Evolutionary conservation across 2,888 invertebrate genomes (phyloP).

Genomic region (Noctua fimbriata): DNA sequence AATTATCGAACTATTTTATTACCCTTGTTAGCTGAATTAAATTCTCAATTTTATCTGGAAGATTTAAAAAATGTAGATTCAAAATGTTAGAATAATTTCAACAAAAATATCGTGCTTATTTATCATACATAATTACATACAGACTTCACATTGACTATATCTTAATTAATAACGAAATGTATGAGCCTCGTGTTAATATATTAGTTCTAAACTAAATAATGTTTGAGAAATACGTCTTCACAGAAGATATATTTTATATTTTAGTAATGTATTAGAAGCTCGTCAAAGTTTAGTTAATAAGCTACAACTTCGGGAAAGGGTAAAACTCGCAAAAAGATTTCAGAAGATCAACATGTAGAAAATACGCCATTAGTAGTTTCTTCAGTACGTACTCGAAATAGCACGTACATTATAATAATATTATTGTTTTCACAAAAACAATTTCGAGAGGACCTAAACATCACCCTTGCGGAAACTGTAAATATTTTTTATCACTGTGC

Average conservation of each 20-base stretch:
- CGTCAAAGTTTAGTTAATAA: slow-evolving; percentile 52
- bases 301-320: slow-evolving; percentile 46
- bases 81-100: slow-evolving; percentile 8
- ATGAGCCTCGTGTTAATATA: slow-evolving; percentile 80
- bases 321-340: slow-evolving; percentile 4
- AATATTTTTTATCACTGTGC: neutral
- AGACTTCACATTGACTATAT: slow-evolving; percentile 50
- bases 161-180: slow-evolving; percentile 61
- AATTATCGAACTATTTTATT: neutral
- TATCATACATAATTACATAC: slow-evolving; percentile 32
- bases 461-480: neutral
- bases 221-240: slow-evolving; percentile 73
- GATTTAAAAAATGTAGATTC: neutral
- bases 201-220: slow-evolving; percentile 66
- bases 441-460: neutral
- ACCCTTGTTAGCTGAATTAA: neutral
- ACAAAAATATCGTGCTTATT: slow-evolving; percentile 31
- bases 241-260: slow-evolving; percentile 76
- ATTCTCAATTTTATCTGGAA: neutral
- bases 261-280: slow-evolving; percentile 68
- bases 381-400: neutral
- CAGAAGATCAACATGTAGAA: slow-evolving; percentile 12
- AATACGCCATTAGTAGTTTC: neutral
- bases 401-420: neutral
- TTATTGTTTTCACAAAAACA: neutral